Conservation (phyloP, 2,797 vertebrate species). For the Tapera naevia region DNA sequence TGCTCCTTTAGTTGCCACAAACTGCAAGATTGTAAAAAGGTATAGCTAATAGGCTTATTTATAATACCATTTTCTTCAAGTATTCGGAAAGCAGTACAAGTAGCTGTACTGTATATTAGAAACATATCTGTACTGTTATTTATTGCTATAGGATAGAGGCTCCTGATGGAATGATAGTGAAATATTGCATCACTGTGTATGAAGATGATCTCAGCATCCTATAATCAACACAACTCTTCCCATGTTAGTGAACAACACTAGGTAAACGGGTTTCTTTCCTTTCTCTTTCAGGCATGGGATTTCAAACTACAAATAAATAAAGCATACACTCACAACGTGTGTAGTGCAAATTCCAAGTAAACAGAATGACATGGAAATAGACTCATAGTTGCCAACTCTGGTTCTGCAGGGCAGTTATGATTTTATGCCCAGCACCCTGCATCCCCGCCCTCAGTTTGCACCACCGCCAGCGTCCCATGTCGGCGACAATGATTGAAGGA, state of each 20-base stretch:
- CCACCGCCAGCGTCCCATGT: neutral
- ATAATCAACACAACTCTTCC: constrained; percentile 58
- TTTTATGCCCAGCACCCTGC: neutral
- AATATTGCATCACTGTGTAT: constrained; percentile 75
- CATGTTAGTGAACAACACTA: constrained; percentile 63
- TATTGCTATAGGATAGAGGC: constrained; percentile 73
- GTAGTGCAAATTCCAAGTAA: constrained; percentile 81
- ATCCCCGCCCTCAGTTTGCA: neutral
- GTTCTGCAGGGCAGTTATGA: neutral
- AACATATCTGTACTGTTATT: constrained; percentile 67
- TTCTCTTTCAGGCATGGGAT: constrained; percentile 65
- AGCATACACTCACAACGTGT: constrained; percentile 72
- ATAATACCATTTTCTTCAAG: constrained; percentile 77
- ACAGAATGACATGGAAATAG: constrained; percentile 78
- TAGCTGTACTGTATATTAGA: constrained; percentile 65
- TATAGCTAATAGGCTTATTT: constrained; percentile 64
- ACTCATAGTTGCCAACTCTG: constrained; percentile 66
- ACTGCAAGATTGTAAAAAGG: constrained; percentile 75
- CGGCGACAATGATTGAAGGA: constrained; percentile 47
- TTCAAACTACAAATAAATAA: constrained; percentile 78
- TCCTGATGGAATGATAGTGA: constrained; percentile 76
- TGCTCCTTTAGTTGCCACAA: constrained; percentile 56
- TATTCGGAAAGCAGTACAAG: constrained; percentile 72
- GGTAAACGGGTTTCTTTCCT: constrained; percentile 31
- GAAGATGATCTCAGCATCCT: constrained; percentile 73